phyloP scores from a whole-genome alignment of 2,113 vertebrate species.

The Poecilia latipinna region DNA sequence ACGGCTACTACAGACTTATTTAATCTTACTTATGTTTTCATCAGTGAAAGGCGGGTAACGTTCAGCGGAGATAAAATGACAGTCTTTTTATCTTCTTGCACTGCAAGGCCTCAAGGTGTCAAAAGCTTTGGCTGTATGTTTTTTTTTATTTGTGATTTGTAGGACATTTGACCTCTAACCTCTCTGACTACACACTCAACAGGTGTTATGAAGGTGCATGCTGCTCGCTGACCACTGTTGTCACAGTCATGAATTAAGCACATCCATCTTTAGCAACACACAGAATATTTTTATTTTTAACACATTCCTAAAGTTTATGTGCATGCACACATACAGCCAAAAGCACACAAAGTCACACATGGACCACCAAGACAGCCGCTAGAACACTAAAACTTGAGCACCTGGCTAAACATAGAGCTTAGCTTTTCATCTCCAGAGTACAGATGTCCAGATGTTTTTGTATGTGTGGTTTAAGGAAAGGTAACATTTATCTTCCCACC shows the following conservation, averaged over 20 bases:
- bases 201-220: constrained; percentile 42
- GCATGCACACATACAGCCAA: constrained; percentile 42
- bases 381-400: constrained; percentile 36
- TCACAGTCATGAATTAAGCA: constrained; percentile 51
- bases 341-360: constrained; percentile 12
- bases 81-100: too few relatives aligned
- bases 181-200: constrained; percentile 43
- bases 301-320: constrained; percentile 43
- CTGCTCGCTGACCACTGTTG: constrained; percentile 45
- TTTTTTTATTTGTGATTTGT: constrained; percentile 37
- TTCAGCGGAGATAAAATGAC: too few relatives aligned
- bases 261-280: constrained; percentile 43
- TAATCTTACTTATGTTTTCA: too few relatives aligned
- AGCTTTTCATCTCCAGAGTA: constrained; percentile 38
- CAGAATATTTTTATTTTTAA: constrained; percentile 35
- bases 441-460: constrained; percentile 14
- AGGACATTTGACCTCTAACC: constrained; percentile 56
- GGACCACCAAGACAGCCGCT: constrained; percentile 45
- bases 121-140: background rate
- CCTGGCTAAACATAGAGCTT: constrained; percentile 62
- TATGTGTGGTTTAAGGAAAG: constrained; percentile 3
- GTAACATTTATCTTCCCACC: background rate
- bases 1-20: too few relatives aligned
- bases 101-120: background rate
- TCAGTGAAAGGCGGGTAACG: too few relatives aligned